These are phyloP conservation scores for Erannis defoliaria DNA, from an alignment of 2,888 invertebrate genomes.

Conservation along the genomic window DNA sequence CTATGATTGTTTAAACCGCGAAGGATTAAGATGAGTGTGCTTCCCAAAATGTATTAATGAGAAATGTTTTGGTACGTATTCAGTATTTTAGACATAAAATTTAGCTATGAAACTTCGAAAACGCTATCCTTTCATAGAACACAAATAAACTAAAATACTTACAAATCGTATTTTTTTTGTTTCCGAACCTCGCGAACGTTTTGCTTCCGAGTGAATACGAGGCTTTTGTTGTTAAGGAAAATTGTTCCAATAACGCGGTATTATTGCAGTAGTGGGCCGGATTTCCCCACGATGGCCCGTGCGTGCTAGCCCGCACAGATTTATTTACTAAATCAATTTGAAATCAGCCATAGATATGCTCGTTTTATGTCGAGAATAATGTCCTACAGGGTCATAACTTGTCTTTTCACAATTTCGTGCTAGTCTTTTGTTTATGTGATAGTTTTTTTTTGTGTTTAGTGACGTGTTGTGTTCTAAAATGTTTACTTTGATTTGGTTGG, in stretches of 20 bases:
- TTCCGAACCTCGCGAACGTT: not conserved
- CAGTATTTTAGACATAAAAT: too few species aligned
- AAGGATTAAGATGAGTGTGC: too few species aligned
- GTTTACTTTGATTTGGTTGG: slow-evolving; percentile 17
- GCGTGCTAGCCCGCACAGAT: not conserved
- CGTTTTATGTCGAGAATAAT: slow-evolving; percentile 3
- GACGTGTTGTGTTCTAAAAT: slow-evolving; percentile 16
- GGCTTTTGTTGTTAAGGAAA: slow-evolving; percentile 4
- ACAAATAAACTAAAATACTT: too few species aligned
- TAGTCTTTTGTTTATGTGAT: slow-evolving; percentile 10
- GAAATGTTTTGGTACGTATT: too few species aligned
- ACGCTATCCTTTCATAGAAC: too few species aligned
- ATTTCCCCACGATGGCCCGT: slow-evolving; percentile 23
- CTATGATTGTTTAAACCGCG: too few species aligned
- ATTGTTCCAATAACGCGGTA: not conserved
- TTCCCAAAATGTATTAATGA: too few species aligned
- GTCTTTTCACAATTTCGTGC: not conserved
- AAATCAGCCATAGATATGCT: slow-evolving; percentile 13
- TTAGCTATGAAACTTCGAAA: too few species aligned
- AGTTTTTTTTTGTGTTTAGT: slow-evolving; percentile 2
- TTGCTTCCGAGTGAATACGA: not conserved
- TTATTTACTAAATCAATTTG: slow-evolving; percentile 5
- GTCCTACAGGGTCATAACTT: not conserved
- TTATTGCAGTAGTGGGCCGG: slow-evolving; percentile 2
- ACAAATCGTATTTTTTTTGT: too few species aligned